phyloP scores from a whole-genome alignment of 1,140 invertebrate species.

The Sarcophaga peregrina region DNA sequence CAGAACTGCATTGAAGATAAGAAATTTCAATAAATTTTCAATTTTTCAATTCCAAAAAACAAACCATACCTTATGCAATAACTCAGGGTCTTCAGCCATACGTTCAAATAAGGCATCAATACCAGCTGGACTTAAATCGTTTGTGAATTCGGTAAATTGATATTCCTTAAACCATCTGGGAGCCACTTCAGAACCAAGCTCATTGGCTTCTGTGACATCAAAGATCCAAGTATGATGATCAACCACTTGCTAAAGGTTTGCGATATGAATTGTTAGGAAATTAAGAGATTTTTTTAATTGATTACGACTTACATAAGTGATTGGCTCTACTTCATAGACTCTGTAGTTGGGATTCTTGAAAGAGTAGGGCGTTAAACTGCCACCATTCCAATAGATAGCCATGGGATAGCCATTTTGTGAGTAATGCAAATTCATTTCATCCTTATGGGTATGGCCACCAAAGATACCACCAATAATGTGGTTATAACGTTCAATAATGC shows the following conservation, averaged over 20 bases:
- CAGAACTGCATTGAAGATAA: conserved; percentile 57
- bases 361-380: conserved; percentile 75
- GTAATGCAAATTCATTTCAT: conserved; percentile 79
- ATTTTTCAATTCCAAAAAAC: too few relatives aligned
- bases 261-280: conserved; percentile 33
- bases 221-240: conserved; percentile 80
- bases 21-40: too few relatives aligned
- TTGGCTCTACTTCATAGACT: conserved; percentile 73
- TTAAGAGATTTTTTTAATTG: background rate
- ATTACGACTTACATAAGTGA: conserved; percentile 68
- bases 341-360: conserved; percentile 82
- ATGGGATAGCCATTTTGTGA: conserved; percentile 69
- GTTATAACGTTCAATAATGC: conserved; percentile 73
- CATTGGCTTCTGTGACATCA: conserved; percentile 81
- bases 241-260: conserved; percentile 70
- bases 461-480: conserved; percentile 81
- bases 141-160: conserved; percentile 69
- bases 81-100: conserved; percentile 64
- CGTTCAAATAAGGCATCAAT: conserved; percentile 67
- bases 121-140: conserved; percentile 65
- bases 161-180: conserved; percentile 78
- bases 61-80: conserved; percentile 49
- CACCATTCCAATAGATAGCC: conserved; percentile 81
- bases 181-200: conserved; percentile 63
- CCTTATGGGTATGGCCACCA: conserved; percentile 85